Evolutionary conservation across 2,797 vertebrate genomes (phyloP).

Genomic region (Sebastes nivosus): DNA sequence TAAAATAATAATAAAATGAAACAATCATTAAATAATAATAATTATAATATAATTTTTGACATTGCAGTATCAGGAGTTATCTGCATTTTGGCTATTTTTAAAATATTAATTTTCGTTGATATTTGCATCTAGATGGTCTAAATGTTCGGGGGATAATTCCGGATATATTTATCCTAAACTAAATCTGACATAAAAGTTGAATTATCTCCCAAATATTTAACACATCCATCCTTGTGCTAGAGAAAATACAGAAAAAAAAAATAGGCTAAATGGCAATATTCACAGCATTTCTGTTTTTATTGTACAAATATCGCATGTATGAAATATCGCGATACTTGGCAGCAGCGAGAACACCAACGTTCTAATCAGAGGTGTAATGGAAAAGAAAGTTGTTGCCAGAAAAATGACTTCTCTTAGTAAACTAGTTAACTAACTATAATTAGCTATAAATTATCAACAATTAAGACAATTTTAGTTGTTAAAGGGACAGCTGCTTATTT

Average conservation of each 20-base stretch:
- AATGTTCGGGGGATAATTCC: neutral
- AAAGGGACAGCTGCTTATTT: neutral
- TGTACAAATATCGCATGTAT: neutral
- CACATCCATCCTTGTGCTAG: fast-evolving
- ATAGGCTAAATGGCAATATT: neutral
- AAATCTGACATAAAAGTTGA: neutral
- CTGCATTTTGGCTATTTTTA: neutral
- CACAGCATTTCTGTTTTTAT: neutral
- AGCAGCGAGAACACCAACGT: neutral
- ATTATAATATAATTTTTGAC: no score
- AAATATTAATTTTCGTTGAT: neutral
- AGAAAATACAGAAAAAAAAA: neutral
- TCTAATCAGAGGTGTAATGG: neutral
- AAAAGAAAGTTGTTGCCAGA: neutral
- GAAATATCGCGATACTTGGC: neutral
- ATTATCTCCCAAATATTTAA: neutral
- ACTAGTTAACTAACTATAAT: no score
- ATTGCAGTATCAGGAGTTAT: neutral
- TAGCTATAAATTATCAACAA: no score
- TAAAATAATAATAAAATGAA: no score
- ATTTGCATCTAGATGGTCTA: neutral
- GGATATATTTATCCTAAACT: neutral
- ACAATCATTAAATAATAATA: no score
- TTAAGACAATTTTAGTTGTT: neutral
- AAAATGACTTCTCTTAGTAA: neutral